Base-by-base conservation (phyloP, 2,797 vertebrate species). In the Gymnocypris eckloni region DNA sequence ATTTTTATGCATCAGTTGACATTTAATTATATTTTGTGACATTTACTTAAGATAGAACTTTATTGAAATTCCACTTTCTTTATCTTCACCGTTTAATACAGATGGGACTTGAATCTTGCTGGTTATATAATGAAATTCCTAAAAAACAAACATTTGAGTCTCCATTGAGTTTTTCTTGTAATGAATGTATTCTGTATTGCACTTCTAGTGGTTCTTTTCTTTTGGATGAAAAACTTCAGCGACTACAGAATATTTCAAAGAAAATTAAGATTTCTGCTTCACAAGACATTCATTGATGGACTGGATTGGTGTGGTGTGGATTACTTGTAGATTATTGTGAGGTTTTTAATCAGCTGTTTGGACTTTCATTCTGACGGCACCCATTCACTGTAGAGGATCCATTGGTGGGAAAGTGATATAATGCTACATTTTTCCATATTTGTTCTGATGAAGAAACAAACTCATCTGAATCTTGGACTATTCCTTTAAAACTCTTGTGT, bases 11-110 rank as follows among this genome's bases (percentile, higher is more conserved):
- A 43, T 59, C 8, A 61, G 15, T 79, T 43, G 54, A 78, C 76
- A 78, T 78, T 78, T 61, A 79, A 25, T 78, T 59, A 54, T 54
- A 59, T 61, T 59, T 41, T 25, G 54, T 78, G 52, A 78, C 76
- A 78, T 78, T 39, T 78, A n/a, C 6, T 4, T 41, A 41, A 18
- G 6, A 54, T 37, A 52, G 1, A 54, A 37, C 48, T 54, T 33
- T 76, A n/a, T 39, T 41, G 75, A 39, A 39, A 56, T 77, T 56
- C 33, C 20, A 2, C 16, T 52, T 76, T 54, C 8, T 33, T 72
- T 15, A 37, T 76, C 20, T 37, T 1, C 50, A 13, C 16, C 13
- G 22, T 59, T n/a, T 54, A 37, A 22, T 76, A 13, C 11, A 37
- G 28, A 76, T 76, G 73, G 25, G 39, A 56, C 28, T 54, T 41